Evolutionary conservation across 2,113 vertebrate species (phyloP).

Genomic region (Strix aluco): DNA sequence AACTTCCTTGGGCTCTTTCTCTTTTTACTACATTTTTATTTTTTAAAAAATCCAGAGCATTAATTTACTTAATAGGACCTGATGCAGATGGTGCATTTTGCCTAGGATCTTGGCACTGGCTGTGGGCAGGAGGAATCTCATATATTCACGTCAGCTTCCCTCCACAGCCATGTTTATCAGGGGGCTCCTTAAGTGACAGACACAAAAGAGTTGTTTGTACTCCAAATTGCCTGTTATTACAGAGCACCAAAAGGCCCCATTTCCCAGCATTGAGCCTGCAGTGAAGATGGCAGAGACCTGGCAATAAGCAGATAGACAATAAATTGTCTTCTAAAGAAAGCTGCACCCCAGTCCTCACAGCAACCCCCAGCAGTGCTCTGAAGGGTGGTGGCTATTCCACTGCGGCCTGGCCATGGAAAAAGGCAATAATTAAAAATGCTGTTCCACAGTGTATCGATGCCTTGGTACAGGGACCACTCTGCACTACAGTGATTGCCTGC

Average conservation of each 20-base stretch:
- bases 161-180: slow-evolving; percentile 67
- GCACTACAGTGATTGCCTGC: not conserved
- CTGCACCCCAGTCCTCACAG: not conserved
- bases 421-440: not conserved
- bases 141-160: slow-evolving; percentile 65
- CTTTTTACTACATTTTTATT: not conserved
- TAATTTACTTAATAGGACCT: slow-evolving; percentile 72
- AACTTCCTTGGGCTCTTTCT: slow-evolving; percentile 9
- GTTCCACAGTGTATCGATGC: accelerated
- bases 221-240: slow-evolving; percentile 55
- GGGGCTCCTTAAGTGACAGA: slow-evolving; percentile 57
- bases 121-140: slow-evolving; percentile 58
- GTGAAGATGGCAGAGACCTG: slow-evolving; percentile 43
- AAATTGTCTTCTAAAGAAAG: slow-evolving; percentile 11
- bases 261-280: slow-evolving; percentile 32
- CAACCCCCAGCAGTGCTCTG: accelerated
- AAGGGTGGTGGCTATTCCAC: not conserved
- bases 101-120: slow-evolving; percentile 54
- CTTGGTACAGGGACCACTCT: not conserved
- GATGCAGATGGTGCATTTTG: slow-evolving; percentile 58
- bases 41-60: slow-evolving; percentile 47
- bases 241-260: not conserved
- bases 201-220: slow-evolving; percentile 59
- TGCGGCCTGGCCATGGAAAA: not conserved
- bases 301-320: slow-evolving; percentile 41